Evolutionary conservation across 2,888 invertebrate genomes (phyloP), one percentile per base, ranked within the genome.

Genomic region (Apodemia duryi): DNA sequence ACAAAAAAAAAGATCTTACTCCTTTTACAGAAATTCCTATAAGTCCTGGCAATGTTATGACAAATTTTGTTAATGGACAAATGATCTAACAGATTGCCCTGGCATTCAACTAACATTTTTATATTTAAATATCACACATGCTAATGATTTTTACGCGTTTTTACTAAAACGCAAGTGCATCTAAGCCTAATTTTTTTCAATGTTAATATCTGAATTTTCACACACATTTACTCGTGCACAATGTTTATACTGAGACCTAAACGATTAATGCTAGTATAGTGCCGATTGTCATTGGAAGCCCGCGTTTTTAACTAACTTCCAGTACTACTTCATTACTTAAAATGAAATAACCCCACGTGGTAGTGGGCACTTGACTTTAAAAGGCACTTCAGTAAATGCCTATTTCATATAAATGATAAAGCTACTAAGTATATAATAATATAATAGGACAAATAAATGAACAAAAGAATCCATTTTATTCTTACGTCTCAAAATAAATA

Each of bases 321-420:
- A 54, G 32, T 54, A 54, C 54, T 54, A 54, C 54, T 54, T 54
- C 11, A 10, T 13, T 54, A 54, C 54, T 32, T 54, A 54, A 52
- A 54, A 54, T 54, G 54, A 28, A 54, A 46, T 46, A 46, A 54
- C 54, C 54, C 54, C 29, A 29, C 54, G 32, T 11, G 9, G 5
- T 46, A 28, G 54, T 46, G 32, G 54, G 28, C 54, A 29, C 29
- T 54, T 13, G 32, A 54, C 32, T 28, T 54, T 11, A 54, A 32
- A 54, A 54, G 54, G 54, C 54, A 54, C 54, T 54, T 54, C 54
- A 28, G 54, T 29, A 54, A 54, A 54, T 54, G 54, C 54, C 54
- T 29, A 4, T 9, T 28, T 54, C 5, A 29, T 28, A 3, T 54
- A 32, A 54, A 28, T 32, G 10, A 54, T 29, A 54, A 10, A 29